phyloP scores from a whole-genome alignment of 2,797 vertebrate genomes.

The Poecilia picta region DNA sequence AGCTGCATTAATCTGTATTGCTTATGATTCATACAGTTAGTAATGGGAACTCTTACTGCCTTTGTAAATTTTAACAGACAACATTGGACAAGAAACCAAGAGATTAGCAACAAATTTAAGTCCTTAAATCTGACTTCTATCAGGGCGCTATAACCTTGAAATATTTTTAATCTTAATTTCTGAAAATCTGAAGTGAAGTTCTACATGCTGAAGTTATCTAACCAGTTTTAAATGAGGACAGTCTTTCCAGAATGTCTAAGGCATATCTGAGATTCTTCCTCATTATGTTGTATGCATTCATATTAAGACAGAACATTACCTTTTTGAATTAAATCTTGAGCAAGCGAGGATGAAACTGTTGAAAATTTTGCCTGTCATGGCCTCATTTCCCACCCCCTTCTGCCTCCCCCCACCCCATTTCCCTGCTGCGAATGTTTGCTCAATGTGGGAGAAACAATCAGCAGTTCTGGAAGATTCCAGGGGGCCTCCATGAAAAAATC shows the following conservation, averaged over 20 bases:
- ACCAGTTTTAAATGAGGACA: slow-evolving; percentile 13
- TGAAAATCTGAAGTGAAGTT: slow-evolving; percentile 20
- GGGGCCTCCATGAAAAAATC: slow-evolving; percentile 69
- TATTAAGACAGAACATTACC: slow-evolving; percentile 30
- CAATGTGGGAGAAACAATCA: slow-evolving; percentile 61
- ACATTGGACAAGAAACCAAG: slow-evolving; percentile 1
- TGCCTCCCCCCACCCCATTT: too few species aligned
- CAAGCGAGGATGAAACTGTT: slow-evolving; percentile 5
- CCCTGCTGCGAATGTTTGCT: slow-evolving; percentile 56
- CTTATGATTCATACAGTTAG: background rate
- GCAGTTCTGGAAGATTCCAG: slow-evolving; percentile 66
- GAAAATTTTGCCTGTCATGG: slow-evolving; percentile 33
- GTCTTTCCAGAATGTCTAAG: slow-evolving; percentile 10
- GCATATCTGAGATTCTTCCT: slow-evolving; percentile 6
- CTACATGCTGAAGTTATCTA: slow-evolving; percentile 6
- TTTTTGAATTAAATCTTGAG: slow-evolving; percentile 19
- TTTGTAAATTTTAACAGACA: background rate
- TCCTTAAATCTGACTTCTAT: slow-evolving; percentile 28
- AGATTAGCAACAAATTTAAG: background rate
- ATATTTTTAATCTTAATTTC: background rate
- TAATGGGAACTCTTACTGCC: background rate
- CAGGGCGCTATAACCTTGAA: slow-evolving; percentile 1
- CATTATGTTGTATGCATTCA: slow-evolving; percentile 23
- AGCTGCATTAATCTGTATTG: background rate
- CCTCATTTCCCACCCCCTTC: background rate